phyloP scores from a whole-genome alignment of 2,888 invertebrate genomes.

The Drosophila yooni region DNA sequence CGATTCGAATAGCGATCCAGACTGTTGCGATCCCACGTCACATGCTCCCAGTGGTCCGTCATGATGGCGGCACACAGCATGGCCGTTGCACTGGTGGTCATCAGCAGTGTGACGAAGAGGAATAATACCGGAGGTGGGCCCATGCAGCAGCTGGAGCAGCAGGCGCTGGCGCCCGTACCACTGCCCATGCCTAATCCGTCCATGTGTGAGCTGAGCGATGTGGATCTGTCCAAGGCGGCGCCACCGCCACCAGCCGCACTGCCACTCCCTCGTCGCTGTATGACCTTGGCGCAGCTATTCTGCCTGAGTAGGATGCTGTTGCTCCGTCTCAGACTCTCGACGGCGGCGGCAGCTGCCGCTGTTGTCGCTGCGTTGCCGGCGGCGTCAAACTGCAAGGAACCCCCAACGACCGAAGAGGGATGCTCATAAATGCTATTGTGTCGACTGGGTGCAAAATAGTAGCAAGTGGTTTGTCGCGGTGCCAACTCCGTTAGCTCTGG shows the following conservation, averaged over 20 bases:
- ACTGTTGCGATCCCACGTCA: constrained; percentile 90
- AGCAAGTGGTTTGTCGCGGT: constrained; percentile 81
- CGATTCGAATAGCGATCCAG: constrained; percentile 85
- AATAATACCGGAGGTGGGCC: constrained; percentile 84
- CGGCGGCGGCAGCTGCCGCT: constrained; percentile 83
- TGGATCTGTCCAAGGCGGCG: constrained; percentile 70
- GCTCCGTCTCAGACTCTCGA: constrained; percentile 81
- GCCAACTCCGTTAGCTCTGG: constrained; percentile 53
- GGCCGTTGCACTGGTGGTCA: constrained; percentile 91
- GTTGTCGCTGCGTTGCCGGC: constrained; percentile 72
- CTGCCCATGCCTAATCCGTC: constrained; percentile 79
- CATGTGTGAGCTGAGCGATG: constrained; percentile 81
- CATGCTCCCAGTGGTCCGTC: constrained; percentile 96
- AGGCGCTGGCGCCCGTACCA: constrained; percentile 69
- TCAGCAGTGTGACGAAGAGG: constrained; percentile 86
- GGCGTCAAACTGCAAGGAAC: constrained; percentile 80
- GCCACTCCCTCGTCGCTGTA: constrained; percentile 78
- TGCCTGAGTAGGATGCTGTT: constrained; percentile 83
- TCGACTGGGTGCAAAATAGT: constrained; percentile 82
- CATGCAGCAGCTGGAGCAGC: constrained; percentile 82
- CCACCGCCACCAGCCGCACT: constrained; percentile 58
- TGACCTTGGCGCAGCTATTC: constrained; percentile 83
- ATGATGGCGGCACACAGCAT: constrained; percentile 94
- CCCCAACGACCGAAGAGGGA: constrained; percentile 83
- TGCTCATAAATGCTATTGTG: constrained; percentile 84